phyloP scores from a whole-genome alignment of 2,888 invertebrate species.

The Callosobruchus maculatus region DNA sequence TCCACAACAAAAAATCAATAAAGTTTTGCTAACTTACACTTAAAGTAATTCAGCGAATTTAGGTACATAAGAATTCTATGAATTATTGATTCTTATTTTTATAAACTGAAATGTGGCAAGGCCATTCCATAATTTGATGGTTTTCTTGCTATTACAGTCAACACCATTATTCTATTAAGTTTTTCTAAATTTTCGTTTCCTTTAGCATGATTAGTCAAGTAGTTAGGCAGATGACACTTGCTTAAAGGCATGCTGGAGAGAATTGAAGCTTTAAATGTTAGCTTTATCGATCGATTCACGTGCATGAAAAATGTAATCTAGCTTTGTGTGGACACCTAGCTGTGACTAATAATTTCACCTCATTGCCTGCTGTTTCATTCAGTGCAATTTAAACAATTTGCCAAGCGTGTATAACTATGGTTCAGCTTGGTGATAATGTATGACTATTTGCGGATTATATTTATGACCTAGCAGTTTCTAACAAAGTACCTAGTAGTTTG shows the following conservation, averaged over 20 bases:
- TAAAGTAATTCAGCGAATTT: background rate
- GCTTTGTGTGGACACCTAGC: background rate
- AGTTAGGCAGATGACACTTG: background rate
- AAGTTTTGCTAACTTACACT: constrained; percentile 3
- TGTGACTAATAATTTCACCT: background rate
- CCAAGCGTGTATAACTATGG: too few species aligned
- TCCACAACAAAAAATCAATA: constrained; percentile 20
- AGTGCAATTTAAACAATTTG: too few species aligned
- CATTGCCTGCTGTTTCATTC: too few species aligned
- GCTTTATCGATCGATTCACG: background rate
- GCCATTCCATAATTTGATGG: background rate
- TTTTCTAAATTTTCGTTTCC: background rate
- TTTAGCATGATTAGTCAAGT: background rate
- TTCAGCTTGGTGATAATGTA: background rate
- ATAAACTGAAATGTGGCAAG: background rate
- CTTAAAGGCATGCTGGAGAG: background rate
- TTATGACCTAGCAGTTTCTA: background rate
- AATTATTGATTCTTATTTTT: background rate
- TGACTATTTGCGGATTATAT: background rate
- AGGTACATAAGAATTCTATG: background rate
- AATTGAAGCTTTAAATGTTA: background rate
- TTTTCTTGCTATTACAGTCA: background rate
- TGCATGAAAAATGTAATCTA: background rate
- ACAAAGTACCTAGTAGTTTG: background rate
- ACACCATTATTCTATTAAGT: background rate